These are phyloP conservation scores for Oncopeltus fasciatus DNA, from an alignment of 1,140 invertebrate genomes.

Conservation along the genomic window DNA sequence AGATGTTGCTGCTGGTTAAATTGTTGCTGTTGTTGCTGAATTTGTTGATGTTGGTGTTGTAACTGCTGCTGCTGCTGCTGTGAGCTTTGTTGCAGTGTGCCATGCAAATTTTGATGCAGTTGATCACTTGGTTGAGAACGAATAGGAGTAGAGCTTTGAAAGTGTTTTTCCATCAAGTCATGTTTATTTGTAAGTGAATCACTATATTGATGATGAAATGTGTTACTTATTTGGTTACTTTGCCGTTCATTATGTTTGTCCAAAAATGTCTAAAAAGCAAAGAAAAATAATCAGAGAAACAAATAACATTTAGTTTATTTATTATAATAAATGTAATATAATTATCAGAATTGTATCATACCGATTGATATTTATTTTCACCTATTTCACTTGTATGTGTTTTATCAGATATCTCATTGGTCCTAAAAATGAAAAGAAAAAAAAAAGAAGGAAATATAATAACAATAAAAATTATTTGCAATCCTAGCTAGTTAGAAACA, in stretches of 20 bases:
- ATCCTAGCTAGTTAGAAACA: neutral
- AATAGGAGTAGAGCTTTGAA: neutral
- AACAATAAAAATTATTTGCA: neutral
- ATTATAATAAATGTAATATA: neutral
- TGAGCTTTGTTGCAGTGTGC: constrained; percentile 1
- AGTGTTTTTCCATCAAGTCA: neutral
- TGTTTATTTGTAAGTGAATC: neutral
- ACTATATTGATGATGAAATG: neutral
- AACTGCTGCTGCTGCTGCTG: constrained; percentile 5
- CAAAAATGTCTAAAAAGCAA: too few species aligned
- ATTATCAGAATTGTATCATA: neutral
- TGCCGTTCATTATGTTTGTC: constrained; percentile 19
- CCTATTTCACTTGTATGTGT: neutral
- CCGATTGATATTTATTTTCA: constrained; percentile 11
- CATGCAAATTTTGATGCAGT: constrained; percentile 7
- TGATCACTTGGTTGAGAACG: neutral
- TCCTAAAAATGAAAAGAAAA: neutral
- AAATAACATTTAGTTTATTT: neutral
- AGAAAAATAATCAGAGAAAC: constrained; percentile 14
- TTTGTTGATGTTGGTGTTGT: neutral
- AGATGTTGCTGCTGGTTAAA: constrained; percentile 20
- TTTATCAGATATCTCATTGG: neutral
- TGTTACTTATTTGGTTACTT: neutral
- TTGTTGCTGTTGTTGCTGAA: constrained; percentile 20
- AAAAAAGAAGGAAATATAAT: neutral